A percentile compares a stretch with the other conserved stretches of the same genome.
phyloP scores from a whole-genome alignment of 2,888 invertebrate genomes.

The Lithophane ornitopus region DNA sequence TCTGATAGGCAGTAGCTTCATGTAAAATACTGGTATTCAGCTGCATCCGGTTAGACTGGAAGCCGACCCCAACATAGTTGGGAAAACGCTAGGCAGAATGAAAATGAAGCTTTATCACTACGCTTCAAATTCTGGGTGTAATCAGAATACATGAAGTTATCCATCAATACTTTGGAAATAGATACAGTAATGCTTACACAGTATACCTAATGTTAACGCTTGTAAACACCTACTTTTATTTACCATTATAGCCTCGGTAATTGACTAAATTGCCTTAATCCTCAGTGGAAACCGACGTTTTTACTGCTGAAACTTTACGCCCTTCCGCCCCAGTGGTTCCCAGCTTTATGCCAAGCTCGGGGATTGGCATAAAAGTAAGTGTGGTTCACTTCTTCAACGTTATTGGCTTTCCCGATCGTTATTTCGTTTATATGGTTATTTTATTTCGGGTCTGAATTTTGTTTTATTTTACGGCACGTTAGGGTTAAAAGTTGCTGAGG shows the following conservation, averaged over 20 bases:
- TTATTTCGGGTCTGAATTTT: slow-evolving; percentile 54
- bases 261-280: slow-evolving; percentile 55
- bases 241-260: slow-evolving; percentile 35
- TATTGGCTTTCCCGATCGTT: slow-evolving; percentile 57
- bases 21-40: too few species aligned
- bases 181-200: not conserved
- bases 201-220: slow-evolving; percentile 13
- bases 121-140: not conserved
- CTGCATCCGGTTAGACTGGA: too few species aligned
- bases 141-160: not conserved
- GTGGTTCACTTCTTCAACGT: slow-evolving; percentile 55
- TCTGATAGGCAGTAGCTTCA: too few species aligned
- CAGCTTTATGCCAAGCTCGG: slow-evolving; percentile 41
- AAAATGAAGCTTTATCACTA: not conserved
- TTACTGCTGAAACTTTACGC: slow-evolving; percentile 50
- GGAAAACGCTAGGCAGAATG: too few species aligned
- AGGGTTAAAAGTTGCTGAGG: slow-evolving; percentile 46
- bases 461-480: slow-evolving; percentile 53
- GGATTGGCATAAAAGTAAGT: slow-evolving; percentile 61
- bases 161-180: not conserved
- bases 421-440: slow-evolving; percentile 59
- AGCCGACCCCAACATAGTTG: too few species aligned
- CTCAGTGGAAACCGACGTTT: slow-evolving; percentile 40
- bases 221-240: slow-evolving; percentile 43
- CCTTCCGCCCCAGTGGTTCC: slow-evolving; percentile 45